phyloP scores from a whole-genome alignment of 2,888 invertebrate genomes.

The Amorpha juglandis region DNA sequence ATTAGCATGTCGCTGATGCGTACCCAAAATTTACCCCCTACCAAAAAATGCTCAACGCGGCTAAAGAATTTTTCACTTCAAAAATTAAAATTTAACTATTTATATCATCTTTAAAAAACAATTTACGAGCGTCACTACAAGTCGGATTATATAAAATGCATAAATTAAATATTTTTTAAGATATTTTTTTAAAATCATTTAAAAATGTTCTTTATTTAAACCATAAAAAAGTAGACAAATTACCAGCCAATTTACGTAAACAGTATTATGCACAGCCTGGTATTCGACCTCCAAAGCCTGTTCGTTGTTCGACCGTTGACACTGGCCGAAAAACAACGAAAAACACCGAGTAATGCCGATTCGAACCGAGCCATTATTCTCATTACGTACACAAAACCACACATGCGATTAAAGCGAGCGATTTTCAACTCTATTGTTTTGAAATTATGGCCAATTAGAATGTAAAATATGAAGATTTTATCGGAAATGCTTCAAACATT shows the following conservation, averaged over 20 bases:
- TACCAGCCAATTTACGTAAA: constrained; percentile 19
- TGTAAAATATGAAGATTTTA: constrained; percentile 25
- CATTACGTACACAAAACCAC: constrained; percentile 19
- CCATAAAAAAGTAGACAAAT: neutral
- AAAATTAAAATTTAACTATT: too few relatives aligned
- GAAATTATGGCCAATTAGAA: neutral
- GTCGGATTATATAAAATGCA: too few relatives aligned
- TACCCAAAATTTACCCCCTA: too few relatives aligned
- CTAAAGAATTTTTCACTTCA: too few relatives aligned
- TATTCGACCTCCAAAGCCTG: constrained; percentile 44
- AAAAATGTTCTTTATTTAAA: constrained; percentile 21
- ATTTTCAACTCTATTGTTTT: constrained; percentile 25
- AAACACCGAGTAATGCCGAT: constrained; percentile 25
- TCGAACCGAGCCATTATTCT: constrained; percentile 24
- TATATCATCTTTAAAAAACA: too few relatives aligned
- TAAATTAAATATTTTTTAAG: neutral
- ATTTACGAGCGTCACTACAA: too few relatives aligned
- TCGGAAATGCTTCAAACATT: constrained; percentile 53
- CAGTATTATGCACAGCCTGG: constrained; percentile 27
- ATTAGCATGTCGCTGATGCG: too few relatives aligned
- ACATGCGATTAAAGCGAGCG: neutral
- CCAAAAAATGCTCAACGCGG: too few relatives aligned
- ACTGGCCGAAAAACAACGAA: constrained; percentile 42
- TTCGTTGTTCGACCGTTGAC: constrained; percentile 54
- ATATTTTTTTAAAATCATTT: neutral